Percentiles rank a stretch among this genome's conserved stretches.
phyloP scores from a whole-genome alignment of 2,888 invertebrate species.

The Petrolisthes manimaculis region DNA sequence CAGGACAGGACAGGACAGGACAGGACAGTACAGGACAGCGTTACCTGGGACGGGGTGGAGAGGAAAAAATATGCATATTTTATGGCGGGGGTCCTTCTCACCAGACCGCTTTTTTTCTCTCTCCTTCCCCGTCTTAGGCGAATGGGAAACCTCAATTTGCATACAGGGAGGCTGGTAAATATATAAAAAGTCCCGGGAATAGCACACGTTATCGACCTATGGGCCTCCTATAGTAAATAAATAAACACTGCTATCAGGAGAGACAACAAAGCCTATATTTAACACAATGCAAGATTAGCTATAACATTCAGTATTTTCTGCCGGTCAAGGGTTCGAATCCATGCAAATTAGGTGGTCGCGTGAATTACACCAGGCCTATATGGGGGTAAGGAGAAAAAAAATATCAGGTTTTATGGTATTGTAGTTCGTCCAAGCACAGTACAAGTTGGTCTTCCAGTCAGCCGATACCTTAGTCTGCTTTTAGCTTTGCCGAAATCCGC shows the following conservation, averaged over 20 bases:
- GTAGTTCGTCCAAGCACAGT: conserved; percentile 22
- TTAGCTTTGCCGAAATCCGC: conserved; percentile 34
- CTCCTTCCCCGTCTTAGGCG: conserved; percentile 15
- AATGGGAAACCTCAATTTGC: conserved; percentile 16
- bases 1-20: too few species aligned
- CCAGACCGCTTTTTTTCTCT: not conserved
- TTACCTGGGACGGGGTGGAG: not conserved
- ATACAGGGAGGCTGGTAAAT: not conserved
- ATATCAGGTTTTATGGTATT: conserved; percentile 49
- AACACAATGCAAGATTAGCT: too few species aligned
- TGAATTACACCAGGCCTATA: conserved; percentile 47
- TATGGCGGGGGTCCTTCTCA: conserved; percentile 6
- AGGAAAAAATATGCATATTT: conserved; percentile 11
- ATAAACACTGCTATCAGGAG: too few species aligned
- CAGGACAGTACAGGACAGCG: conserved; percentile 1
- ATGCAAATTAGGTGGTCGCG: conserved; percentile 56
- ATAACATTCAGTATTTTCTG: not conserved
- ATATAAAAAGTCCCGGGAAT: too few species aligned
- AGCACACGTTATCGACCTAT: too few species aligned
- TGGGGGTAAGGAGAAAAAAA: conserved; percentile 3
- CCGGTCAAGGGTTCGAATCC: conserved; percentile 5
- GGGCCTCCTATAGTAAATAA: too few species aligned
- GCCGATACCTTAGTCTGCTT: conserved; percentile 33
- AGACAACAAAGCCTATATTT: too few species aligned
- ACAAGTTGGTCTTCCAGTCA: not conserved